Evolutionary conservation across 2,797 vertebrate species (phyloP).

Genomic region (Uromys caudimaculatus): DNA sequence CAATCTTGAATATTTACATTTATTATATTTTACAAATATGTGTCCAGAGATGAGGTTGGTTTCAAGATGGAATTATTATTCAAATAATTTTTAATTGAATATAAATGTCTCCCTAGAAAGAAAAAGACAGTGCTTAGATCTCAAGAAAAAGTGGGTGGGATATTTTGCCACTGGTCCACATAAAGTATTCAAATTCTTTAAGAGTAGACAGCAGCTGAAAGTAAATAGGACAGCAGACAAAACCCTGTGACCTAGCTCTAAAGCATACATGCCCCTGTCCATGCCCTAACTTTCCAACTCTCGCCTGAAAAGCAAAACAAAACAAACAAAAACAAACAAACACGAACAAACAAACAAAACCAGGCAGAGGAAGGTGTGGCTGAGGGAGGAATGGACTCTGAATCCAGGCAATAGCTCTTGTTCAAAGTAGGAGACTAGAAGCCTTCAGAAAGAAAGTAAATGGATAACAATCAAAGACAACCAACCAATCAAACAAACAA

Average conservation of each 20-base stretch:
- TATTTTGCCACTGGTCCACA: not conserved
- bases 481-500: not conserved
- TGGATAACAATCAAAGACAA: not conserved
- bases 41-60: not conserved
- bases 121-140: not conserved
- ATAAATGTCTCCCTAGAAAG: not conserved
- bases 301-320: too few species aligned
- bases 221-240: not conserved
- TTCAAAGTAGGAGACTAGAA: not conserved
- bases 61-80: not conserved
- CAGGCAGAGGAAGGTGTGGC: not conserved
- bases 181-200: not conserved
- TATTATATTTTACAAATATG: not conserved
- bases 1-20: not conserved
- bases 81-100: not conserved
- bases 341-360: not conserved
- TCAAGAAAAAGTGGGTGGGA: not conserved
- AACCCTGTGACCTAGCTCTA: not conserved
- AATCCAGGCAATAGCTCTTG: not conserved
- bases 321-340: too few species aligned
- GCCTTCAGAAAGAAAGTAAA: not conserved
- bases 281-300: not conserved
- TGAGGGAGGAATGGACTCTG: not conserved
- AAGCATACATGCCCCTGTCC: not conserved
- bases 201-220: not conserved